Evolutionary conservation across 2,113 vertebrate genomes (phyloP), one percentile per base, ranked within the genome.

Genomic region (Ochotona curzoniae): DNA sequence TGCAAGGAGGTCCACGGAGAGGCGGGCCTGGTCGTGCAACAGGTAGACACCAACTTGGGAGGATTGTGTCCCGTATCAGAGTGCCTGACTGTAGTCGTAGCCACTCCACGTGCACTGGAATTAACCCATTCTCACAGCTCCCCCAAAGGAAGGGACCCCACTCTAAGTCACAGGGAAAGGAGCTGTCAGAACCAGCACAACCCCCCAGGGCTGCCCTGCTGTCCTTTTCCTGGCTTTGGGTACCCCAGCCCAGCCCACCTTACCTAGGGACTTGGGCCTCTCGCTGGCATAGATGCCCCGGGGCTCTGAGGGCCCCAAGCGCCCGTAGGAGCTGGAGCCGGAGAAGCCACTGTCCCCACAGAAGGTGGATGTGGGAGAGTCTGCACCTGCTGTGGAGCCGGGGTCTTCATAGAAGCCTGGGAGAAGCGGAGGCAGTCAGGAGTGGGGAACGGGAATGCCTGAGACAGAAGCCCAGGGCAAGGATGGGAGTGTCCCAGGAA

Each of bases 221-320:
- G 63, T 60, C 73, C 70, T 30, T 38, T 60, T n/a, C 80, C 54
- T 69, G 78, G 66, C 25, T 57, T 35, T n/a, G 2, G 74, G 84
- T 12, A 12, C 80, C 80, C 69, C 32, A 18, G 5, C 57, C 73
- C 64, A 49, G 28, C 74, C 87, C 93, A 84, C 73, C 98, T 98
- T 97, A 99, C 99, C 99, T 95, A 98, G 93, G 89, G 99, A 99
- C 97, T 98, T 99, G 73, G 98, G 98, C 89, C 99, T 98, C 97
- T 99, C 98, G 2, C 95, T 98, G 93, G 97, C 96, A 86, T 98
- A 97, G 90, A 97, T 97, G 89, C 97, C 96, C 30, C 97, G 96
- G 57, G 97, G 97, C 20, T 97, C 98, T 18, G 96, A 93, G 96
- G 98, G 93, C 38, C 97, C 96, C 1, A 96, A 93, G 57, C 96